These are phyloP conservation scores for Neocrepidodera transversa DNA, from an alignment of 2,888 invertebrate genomes.

Conservation along the genomic window DNA sequence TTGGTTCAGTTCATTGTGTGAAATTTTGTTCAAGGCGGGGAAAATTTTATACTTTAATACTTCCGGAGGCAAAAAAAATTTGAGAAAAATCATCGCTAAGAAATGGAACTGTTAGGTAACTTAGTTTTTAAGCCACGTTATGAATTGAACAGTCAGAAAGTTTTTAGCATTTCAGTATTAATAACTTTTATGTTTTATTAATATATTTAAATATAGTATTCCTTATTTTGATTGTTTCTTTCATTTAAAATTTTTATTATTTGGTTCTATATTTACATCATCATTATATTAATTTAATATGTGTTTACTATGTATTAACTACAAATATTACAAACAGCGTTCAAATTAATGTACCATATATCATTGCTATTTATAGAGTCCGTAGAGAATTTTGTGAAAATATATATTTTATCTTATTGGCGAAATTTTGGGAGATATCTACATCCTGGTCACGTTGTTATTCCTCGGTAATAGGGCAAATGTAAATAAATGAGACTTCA, in stretches of 20 bases:
- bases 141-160: too few relatives aligned
- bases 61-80: constrained; percentile 7
- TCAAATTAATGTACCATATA: too few relatives aligned
- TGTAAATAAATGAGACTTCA: constrained; percentile 15
- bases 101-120: constrained; percentile 6
- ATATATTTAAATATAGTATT: too few relatives aligned
- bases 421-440: not conserved
- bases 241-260: too few relatives aligned
- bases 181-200: too few relatives aligned
- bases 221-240: too few relatives aligned
- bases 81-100: constrained; percentile 8
- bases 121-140: not conserved
- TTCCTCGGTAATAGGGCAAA: constrained; percentile 11
- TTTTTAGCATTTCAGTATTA: too few relatives aligned
- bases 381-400: not conserved
- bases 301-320: too few relatives aligned
- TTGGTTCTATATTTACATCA: too few relatives aligned
- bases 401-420: constrained; percentile 6
- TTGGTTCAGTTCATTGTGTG: constrained; percentile 16
- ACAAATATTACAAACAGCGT: too few relatives aligned
- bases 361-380: too few relatives aligned
- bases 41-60: constrained; percentile 18
- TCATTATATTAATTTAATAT: too few relatives aligned
- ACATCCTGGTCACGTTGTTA: constrained; percentile 6
- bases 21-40: constrained; percentile 15